Base-by-base conservation (phyloP, 1,140 invertebrate species). In the Drosophila equinoxialis region DNA sequence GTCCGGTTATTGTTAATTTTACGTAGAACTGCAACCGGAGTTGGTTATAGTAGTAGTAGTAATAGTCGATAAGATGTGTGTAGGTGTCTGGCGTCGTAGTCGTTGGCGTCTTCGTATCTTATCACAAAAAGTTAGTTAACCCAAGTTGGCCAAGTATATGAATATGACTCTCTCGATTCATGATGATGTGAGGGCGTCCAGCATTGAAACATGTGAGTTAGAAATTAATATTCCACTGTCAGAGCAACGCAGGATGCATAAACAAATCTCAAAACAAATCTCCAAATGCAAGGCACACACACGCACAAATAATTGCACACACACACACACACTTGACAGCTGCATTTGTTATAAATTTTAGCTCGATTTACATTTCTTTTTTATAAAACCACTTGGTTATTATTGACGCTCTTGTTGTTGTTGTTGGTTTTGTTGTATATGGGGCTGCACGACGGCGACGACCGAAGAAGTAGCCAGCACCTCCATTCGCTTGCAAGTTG, bases 401-500 rank as follows among this genome's bases (percentile, higher is more conserved):
- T 63, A 61, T 75, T 35, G 57, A 14, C 35, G 30, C 48, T 65
- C 7, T 54, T 54, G 30, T 64, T 45, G 26, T 64, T 45, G 26
- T 64, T 45, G 81, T 71, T 77, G 79, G 30, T 30, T 30, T 65
- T 69, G 54, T 8, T 71, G 63, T 65, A 66, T 74, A 3, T 62
- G 14, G 14, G 17, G 82, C 73, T 77, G 84, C 83, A 87, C 79
- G 68, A 66, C 80, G 84, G 80, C 83, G 70, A 59, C 77, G 72
- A 78, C 71, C 71, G 79, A 61, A 66, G 74, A 48, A 70, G 60
- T 67, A 81, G 84, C 80, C 84, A 89, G 77, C 84, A 89, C 85
- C 84, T 89, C 85, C 80, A 89, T 89, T 89, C 84, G 84, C 84
- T 83, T 74, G 74, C 74, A 71, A 89, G 84, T 90, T 89, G 70